phyloP scores from a whole-genome alignment of 1,140 invertebrate species.

The Nylanderia fulva region DNA sequence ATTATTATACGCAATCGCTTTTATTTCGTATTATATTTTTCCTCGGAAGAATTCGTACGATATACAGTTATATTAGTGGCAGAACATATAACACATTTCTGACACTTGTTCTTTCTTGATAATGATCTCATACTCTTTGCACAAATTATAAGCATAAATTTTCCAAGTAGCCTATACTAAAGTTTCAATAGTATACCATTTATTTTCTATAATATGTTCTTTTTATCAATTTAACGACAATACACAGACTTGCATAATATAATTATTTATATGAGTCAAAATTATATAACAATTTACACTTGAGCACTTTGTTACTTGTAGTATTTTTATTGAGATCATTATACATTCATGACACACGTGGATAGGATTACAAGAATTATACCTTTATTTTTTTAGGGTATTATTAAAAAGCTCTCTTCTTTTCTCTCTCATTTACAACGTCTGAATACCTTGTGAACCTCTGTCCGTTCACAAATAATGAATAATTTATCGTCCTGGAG shows the following conservation, averaged over 20 bases:
- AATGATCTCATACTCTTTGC: not conserved
- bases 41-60: not conserved
- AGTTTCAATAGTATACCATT: not conserved
- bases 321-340: no score
- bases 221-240: not conserved
- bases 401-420: not conserved
- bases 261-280: not conserved
- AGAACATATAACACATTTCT: not conserved
- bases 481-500: not conserved
- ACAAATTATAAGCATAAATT: conserved; percentile 8
- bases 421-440: not conserved
- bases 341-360: no score
- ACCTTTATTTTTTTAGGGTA: not conserved
- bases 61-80: not conserved
- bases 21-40: conserved; percentile 20
- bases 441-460: not conserved
- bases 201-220: not conserved
- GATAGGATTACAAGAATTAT: not conserved
- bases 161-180: not conserved
- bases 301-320: no score
- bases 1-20: not conserved
- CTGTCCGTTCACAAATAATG: not conserved
- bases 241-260: not conserved
- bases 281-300: no score
- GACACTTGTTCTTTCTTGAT: not conserved